These are phyloP conservation scores for Rhinichthys klamathensis DNA, from an alignment of 2,113 vertebrate genomes.

Conservation along the genomic window DNA sequence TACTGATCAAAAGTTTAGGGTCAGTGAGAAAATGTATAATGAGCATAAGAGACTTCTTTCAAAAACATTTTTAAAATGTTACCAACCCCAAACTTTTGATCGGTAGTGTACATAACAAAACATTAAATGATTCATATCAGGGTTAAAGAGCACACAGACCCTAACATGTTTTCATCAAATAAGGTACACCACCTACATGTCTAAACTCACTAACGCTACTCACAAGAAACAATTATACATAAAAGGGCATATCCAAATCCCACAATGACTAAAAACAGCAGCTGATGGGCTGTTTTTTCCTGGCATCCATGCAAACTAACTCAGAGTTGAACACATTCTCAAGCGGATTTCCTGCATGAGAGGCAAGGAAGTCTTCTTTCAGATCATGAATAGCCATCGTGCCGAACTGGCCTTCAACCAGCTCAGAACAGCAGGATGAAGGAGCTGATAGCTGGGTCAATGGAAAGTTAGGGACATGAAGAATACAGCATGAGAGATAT, in stretches of 20 bases:
- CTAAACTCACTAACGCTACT: background rate
- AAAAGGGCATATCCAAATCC: slow-evolving; percentile 43
- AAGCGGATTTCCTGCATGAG: slow-evolving; percentile 53
- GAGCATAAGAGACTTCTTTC: background rate
- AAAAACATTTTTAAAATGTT: background rate
- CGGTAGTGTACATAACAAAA: background rate
- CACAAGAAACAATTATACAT: background rate
- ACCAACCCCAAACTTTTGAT: background rate
- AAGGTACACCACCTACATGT: background rate
- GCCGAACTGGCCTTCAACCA: slow-evolving; percentile 48
- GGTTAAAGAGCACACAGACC: background rate
- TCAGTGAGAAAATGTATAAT: background rate
- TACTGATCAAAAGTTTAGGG: background rate
- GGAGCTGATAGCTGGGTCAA: slow-evolving; percentile 35
- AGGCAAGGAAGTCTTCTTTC: slow-evolving; percentile 52
- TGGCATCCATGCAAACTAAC: slow-evolving; percentile 52
- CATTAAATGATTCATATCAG: background rate
- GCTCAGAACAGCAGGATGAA: slow-evolving; percentile 31
- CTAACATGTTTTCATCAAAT: background rate
- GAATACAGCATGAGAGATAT: slow-evolving; percentile 28
- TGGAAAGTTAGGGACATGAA: slow-evolving; percentile 15
- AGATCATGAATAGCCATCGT: slow-evolving; percentile 49
- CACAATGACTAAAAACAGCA: slow-evolving; percentile 55
- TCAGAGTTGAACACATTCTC: slow-evolving; percentile 40
- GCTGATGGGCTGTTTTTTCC: slow-evolving; percentile 56